Evolutionary conservation across 2,888 invertebrate genomes (phyloP).

Genomic region (Drosophila anomalata): DNA sequence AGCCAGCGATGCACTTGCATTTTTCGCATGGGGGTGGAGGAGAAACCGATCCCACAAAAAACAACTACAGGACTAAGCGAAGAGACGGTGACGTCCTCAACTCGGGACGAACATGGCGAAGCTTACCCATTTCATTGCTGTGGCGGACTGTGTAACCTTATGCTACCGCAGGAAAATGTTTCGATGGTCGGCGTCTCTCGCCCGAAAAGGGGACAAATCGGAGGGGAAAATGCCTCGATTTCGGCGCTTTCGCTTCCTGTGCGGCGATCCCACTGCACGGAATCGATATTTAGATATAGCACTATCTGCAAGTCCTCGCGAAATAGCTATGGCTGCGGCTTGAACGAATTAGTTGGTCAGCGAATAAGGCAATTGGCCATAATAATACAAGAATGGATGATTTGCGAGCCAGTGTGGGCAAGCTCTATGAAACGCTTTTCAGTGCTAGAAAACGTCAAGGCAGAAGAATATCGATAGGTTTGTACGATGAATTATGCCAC

Average conservation of each 20-base stretch:
- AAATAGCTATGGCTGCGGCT: constrained; percentile 5
- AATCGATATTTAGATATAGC: background rate
- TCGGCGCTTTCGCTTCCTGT: constrained; percentile 6
- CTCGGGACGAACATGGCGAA: background rate
- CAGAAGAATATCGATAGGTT: constrained; percentile 7
- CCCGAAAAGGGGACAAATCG: background rate
- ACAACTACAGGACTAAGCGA: background rate
- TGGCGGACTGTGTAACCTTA: constrained; percentile 7
- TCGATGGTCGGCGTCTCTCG: constrained; percentile 21
- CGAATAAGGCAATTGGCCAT: constrained; percentile 22
- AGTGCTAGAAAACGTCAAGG: constrained; percentile 22
- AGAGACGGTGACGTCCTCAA: background rate
- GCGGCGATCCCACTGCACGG: background rate
- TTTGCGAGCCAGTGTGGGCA: constrained; percentile 21
- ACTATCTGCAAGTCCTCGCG: background rate
- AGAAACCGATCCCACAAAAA: background rate
- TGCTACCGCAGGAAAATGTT: constrained; percentile 18
- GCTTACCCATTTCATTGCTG: constrained; percentile 70
- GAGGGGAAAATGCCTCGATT: background rate
- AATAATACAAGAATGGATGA: constrained; percentile 25
- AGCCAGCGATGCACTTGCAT: constrained; percentile 17
- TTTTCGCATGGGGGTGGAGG: constrained; percentile 3
- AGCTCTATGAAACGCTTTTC: constrained; percentile 4
- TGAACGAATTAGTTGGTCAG: constrained; percentile 2
- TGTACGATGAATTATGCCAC: background rate